Evolutionary conservation across 2,113 vertebrate genomes (phyloP).

Genomic region (Rhipidura dahli): DNA sequence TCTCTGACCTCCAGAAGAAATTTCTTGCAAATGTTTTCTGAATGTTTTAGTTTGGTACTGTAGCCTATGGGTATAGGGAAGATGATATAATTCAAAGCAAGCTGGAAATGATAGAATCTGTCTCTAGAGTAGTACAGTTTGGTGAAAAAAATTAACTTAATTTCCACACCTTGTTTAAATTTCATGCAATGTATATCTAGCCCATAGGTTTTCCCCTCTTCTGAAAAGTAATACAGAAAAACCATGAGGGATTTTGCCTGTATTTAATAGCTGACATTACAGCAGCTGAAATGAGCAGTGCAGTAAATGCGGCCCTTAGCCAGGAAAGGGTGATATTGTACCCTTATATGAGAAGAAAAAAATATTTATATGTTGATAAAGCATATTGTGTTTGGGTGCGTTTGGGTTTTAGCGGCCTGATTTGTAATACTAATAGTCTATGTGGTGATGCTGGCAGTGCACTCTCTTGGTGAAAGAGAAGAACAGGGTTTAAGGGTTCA

Average conservation of each 20-base stretch:
- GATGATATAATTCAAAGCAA: not conserved
- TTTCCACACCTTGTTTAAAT: not conserved
- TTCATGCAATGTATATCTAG: not conserved
- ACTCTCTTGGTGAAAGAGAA: not conserved
- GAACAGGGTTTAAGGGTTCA: not conserved
- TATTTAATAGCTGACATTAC: not conserved
- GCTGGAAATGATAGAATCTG: not conserved
- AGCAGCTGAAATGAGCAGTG: not conserved
- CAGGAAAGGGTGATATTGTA: not conserved
- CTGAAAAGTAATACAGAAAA: not conserved
- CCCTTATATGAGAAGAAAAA: not conserved
- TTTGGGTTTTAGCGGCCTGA: not conserved
- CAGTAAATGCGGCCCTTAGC: not conserved
- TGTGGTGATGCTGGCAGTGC: not conserved
- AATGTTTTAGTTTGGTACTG: not conserved
- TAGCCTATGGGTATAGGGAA: not conserved
- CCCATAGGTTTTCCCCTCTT: not conserved
- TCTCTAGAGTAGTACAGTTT: not conserved
- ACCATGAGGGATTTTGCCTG: not conserved
- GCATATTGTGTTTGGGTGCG: not conserved
- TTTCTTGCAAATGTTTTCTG: not conserved
- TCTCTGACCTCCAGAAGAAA: not conserved
- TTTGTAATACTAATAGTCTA: not conserved
- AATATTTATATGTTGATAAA: not conserved
- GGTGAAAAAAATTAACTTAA: not conserved